A percentile compares a stretch with the other conserved stretches of the same genome.
Evolutionary conservation across 2,113 vertebrate genomes (phyloP).

Genomic region (Chrysochloris asiatica): DNA sequence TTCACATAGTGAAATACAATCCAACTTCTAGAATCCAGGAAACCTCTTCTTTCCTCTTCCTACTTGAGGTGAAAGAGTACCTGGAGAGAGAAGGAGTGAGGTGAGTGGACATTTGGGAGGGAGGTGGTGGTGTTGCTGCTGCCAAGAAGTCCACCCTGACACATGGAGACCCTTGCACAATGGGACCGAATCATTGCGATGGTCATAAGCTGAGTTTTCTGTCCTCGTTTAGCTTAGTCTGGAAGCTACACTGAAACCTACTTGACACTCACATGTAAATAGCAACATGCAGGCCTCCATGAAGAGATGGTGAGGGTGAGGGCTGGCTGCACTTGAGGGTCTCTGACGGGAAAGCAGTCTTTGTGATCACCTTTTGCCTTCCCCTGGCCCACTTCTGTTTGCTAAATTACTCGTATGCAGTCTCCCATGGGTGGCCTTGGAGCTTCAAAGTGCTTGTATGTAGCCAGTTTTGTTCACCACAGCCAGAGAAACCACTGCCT

Average conservation of each 20-base stretch:
- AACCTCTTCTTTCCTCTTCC: neutral
- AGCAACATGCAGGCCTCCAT: neutral
- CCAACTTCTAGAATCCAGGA: constrained; percentile 1
- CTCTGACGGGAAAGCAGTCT: neutral
- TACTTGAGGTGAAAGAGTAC: neutral
- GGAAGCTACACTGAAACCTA: too few relatives aligned
- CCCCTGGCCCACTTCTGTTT: too few relatives aligned
- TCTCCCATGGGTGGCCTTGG: too few relatives aligned
- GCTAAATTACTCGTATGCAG: too few relatives aligned
- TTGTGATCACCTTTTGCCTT: too few relatives aligned
- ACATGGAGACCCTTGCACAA: neutral
- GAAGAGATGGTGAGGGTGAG: neutral
- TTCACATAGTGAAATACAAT: constrained; percentile 39
- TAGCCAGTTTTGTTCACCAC: too few relatives aligned
- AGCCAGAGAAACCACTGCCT: too few relatives aligned
- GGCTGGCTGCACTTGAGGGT: neutral
- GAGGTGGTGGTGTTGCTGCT: neutral
- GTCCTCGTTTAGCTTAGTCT: neutral
- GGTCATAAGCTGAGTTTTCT: neutral
- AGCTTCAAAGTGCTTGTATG: too few relatives aligned
- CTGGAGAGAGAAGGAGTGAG: neutral
- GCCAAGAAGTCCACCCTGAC: neutral
- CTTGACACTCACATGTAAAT: too few relatives aligned
- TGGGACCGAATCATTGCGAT: too few relatives aligned
- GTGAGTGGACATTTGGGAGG: neutral